Percentiles rank a stretch among this genome's conserved stretches.
Evolutionary conservation across 1,140 invertebrate species (phyloP).

Genomic region (Zaprionus kolodkinae): DNA sequence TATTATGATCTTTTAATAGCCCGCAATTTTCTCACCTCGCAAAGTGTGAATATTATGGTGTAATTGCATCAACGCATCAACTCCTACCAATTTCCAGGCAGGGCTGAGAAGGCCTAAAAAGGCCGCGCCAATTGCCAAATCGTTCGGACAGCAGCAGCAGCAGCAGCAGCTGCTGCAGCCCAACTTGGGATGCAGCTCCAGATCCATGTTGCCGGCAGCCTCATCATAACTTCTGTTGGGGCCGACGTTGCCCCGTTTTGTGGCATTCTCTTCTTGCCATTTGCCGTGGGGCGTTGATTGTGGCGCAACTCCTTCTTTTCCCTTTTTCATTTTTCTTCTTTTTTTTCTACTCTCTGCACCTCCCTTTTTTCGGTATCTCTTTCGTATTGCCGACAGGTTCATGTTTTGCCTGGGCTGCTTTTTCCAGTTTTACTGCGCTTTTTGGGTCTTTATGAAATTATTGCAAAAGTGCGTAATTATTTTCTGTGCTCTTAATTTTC

Average conservation of each 20-base stretch:
- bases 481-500: slow-evolving; percentile 82
- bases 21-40: slow-evolving; percentile 84
- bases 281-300: slow-evolving; percentile 78
- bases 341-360: neutral
- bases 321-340: slow-evolving; percentile 22
- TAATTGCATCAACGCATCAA: slow-evolving; percentile 85
- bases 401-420: slow-evolving; percentile 64
- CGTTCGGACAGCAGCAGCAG: slow-evolving; percentile 39
- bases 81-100: slow-evolving; percentile 82
- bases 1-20: slow-evolving; percentile 84
- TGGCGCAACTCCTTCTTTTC: slow-evolving; percentile 77
- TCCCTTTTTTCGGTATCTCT: slow-evolving; percentile 14
- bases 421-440: slow-evolving; percentile 18
- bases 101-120: slow-evolving; percentile 71
- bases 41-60: slow-evolving; percentile 85
- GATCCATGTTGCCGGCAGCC: slow-evolving; percentile 8
- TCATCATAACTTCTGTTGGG: slow-evolving; percentile 81
- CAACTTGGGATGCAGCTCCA: slow-evolving; percentile 16
- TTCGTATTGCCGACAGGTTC: slow-evolving; percentile 74
- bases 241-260: slow-evolving; percentile 44
- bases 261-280: slow-evolving; percentile 23
- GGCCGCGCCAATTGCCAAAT: slow-evolving; percentile 76
- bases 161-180: slow-evolving; percentile 10
- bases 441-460: slow-evolving; percentile 72
- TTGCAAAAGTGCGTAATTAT: slow-evolving; percentile 84